Evolutionary conservation across 2,888 invertebrate genomes (phyloP), one percentile per base, ranked within the genome.

Genomic region (Tetanocera ferruginea): DNA sequence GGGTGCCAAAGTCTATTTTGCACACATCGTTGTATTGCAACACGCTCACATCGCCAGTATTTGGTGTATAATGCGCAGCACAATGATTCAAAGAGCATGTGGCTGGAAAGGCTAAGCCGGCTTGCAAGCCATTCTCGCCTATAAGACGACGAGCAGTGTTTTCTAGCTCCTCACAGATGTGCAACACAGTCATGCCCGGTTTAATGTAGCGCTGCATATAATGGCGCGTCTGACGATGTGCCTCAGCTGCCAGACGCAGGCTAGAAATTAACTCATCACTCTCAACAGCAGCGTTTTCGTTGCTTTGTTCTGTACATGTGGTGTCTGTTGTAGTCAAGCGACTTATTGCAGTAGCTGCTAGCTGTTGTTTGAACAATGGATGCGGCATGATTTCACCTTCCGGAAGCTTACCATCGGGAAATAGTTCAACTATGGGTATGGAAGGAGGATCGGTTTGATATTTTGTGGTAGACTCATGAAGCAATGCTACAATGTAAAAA

Each of bases 1-100:
- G 99, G 1, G 98, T 98, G 73, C 98, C 98, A 90, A 98, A 99
- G 90, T 99, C 98, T 83, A 99, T 98, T 91, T 99, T 99, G 85
- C 98, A 98, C 3, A 99, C 98, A 90, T 99, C 99, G 86, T 98
- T 98, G 85, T 96, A 96, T 82, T 95, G 93, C 70, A 99, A 91
- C 14, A 99, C 97, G 0, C 99, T 99, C 14, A 94, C 92, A 90
- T 99, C 99, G 14, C 98, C 99, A 75, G 98, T 97, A 90, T 99
- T 99, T 5, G 99, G 99, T 17, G 99, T 99, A 87, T 99, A 99
- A 91, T 99, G 99, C 73, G 99, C 99, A 76, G 99, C 99, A 88
- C 98, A 99, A 89, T 99, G 96, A 90, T 99, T 99, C 70, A 98
- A 92, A n/a, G 98, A 98, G 89, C 98, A 98, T 0, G 99, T 98